Percentiles rank a stretch among this genome's conserved stretches.
phyloP scores from a whole-genome alignment of 23 tunicate genomes.

The Aplidium turbinatum region DNA sequence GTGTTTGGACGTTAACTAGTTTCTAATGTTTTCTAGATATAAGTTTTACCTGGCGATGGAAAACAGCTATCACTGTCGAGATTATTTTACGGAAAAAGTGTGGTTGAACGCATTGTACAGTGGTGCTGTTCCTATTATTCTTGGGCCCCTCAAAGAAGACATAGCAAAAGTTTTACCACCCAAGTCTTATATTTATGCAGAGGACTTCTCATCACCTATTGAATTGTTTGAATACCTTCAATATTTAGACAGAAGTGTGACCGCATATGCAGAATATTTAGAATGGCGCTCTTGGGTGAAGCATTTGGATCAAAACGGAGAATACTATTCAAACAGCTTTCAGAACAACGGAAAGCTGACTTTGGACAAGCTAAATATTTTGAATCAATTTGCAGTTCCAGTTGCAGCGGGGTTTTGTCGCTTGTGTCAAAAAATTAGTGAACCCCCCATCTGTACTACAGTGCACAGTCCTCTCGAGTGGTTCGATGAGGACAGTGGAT shows the following conservation, averaged over 20 bases:
- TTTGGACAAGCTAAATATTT: background rate
- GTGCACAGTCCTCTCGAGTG: too few species aligned
- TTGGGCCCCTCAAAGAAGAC: slow-evolving; percentile 14
- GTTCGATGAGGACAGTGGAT: too few species aligned
- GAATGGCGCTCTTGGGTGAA: slow-evolving; percentile 18
- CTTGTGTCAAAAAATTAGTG: background rate
- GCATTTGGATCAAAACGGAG: slow-evolving; percentile 5
- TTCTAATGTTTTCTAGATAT: slow-evolving; percentile 7
- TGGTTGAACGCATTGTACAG: slow-evolving; percentile 29
- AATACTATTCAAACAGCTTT: too few species aligned
- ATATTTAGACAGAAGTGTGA: slow-evolving; percentile 17
- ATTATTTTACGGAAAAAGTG: slow-evolving; percentile 15
- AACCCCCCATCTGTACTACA: background rate
- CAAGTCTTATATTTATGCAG: slow-evolving; percentile 19
- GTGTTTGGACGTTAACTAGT: too few species aligned
- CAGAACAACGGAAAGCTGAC: background rate
- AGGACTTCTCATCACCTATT: background rate
- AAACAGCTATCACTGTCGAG: slow-evolving; percentile 28
- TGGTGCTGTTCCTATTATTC: slow-evolving; percentile 21
- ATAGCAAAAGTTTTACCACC: slow-evolving; percentile 12
- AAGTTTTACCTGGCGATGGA: slow-evolving; percentile 25
- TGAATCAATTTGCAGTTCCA: background rate
- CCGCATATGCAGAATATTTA: slow-evolving; percentile 27
- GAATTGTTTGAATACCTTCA: background rate
- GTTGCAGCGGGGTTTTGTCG: background rate